phyloP scores from a whole-genome alignment of 1,140 invertebrate species.

The Brachionus koreanus region DNA sequence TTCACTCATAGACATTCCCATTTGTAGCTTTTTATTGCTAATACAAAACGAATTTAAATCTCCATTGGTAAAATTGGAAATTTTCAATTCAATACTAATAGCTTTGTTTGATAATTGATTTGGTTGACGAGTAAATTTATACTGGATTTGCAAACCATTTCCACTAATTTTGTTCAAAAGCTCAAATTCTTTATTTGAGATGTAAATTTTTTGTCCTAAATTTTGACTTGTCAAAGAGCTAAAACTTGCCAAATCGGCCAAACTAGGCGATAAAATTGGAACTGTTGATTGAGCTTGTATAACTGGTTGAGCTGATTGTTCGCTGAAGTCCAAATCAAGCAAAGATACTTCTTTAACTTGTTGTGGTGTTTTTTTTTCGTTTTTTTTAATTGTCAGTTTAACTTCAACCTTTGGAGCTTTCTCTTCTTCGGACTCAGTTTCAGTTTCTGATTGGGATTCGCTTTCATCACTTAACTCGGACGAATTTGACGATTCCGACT shows the following conservation, averaged over 20 bases:
- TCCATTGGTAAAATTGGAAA: conserved; percentile 70
- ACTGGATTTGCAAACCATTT: conserved; percentile 70
- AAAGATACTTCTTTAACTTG: conserved; percentile 65
- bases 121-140: conserved; percentile 62
- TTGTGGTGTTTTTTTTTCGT: conserved; percentile 7
- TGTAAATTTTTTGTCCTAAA: conserved; percentile 55
- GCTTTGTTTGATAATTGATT: conserved; percentile 62
- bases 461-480: background rate
- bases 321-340: conserved; percentile 68
- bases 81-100: conserved; percentile 75
- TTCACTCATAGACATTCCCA: conserved; percentile 74
- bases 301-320: background rate
- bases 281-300: background rate
- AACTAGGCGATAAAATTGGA: conserved; percentile 23
- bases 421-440: conserved; percentile 46
- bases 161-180: conserved; percentile 73
- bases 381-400: conserved; percentile 54
- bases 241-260: conserved; percentile 34
- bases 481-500: conserved; percentile 45
- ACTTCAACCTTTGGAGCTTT: conserved; percentile 47
- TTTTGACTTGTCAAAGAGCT: background rate
- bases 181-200: conserved; percentile 66
- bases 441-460: conserved; percentile 45
- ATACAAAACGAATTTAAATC: conserved; percentile 71
- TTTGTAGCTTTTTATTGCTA: conserved; percentile 57